Evolutionary conservation across 2,113 vertebrate genomes (phyloP), one percentile per base, ranked within the genome.

Genomic region (Gambusia holbrooki): DNA sequence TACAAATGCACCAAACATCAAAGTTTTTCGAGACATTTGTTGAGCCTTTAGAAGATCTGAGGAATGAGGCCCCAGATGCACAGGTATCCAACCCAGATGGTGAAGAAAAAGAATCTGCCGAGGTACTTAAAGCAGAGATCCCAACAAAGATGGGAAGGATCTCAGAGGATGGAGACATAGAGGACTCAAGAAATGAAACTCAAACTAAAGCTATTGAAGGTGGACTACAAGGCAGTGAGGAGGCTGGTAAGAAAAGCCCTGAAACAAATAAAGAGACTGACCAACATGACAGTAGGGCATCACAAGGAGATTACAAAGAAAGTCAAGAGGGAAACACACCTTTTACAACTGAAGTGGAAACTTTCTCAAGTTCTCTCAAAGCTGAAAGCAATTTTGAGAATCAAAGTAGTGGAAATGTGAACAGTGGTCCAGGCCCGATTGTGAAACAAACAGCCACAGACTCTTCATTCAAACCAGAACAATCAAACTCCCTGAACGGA

Each of bases 11-110:
- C 83, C 93, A 93, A 61, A 66, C 80, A 0, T 90, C 93, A 22
- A 92, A 83, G 78, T 93, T 69, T 54, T 95, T 95, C 28, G 85
- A 95, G 86, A 95, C 84, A 0, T 95, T 92, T 68, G 85, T 93
- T 0, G 93, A 94, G 68, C 93, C 94, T 2, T 67, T 93, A 27
- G 93, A 95, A 11, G 93, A 94, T 66, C 64, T 91, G 17, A 90
- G 60, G 45, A 85, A 79, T 6, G 64, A 69, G 2, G 25, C 40
- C 2, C 2, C 84, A 4, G 75, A 85, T 0, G 0, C 28, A 19
- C n/a, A 71, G 29, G 15, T 22, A 3, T 8, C 68, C 32, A 62
- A 17, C 58, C 33, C 62, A 5, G 60, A 66, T 0, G 27, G 15
- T n/a, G 78, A 86, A 13, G 66, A 17, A 28, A 30, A 33, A 0